phyloP scores from a whole-genome alignment of 1,140 invertebrate species.

The Brachionus plicatilis region DNA sequence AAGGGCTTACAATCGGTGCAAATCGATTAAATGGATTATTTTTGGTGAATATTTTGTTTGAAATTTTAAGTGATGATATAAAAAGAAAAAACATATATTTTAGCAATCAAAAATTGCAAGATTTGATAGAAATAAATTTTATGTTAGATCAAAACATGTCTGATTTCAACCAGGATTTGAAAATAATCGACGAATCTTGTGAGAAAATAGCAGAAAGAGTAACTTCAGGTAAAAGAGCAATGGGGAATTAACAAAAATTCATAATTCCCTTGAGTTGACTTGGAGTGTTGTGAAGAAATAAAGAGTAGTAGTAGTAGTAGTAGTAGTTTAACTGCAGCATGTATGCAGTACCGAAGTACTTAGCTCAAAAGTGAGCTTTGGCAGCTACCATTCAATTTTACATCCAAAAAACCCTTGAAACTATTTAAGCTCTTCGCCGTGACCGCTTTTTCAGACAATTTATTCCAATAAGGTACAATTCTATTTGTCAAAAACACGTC shows the following conservation, averaged over 20 bases:
- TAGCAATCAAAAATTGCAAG: neutral
- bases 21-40: no score
- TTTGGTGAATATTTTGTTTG: neutral
- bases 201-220: neutral
- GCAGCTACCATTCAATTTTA: no score
- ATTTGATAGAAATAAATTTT: neutral
- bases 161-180: neutral
- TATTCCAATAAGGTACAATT: no score
- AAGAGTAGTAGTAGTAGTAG: no score
- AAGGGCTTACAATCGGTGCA: no score
- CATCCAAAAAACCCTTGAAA: no score
- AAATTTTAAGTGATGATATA: neutral
- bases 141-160: neutral
- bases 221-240: neutral
- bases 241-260: neutral
- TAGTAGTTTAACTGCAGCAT: no score
- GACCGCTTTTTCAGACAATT: no score
- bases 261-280: neutral
- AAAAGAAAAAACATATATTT: neutral
- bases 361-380: no score
- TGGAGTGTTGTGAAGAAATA: neutral
- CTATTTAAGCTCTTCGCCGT: no score
- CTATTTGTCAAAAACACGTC: no score
- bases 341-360: no score
- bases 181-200: neutral